Base-by-base conservation (phyloP, 2,113 vertebrate species). In the Brienomyrus brachyistius region DNA sequence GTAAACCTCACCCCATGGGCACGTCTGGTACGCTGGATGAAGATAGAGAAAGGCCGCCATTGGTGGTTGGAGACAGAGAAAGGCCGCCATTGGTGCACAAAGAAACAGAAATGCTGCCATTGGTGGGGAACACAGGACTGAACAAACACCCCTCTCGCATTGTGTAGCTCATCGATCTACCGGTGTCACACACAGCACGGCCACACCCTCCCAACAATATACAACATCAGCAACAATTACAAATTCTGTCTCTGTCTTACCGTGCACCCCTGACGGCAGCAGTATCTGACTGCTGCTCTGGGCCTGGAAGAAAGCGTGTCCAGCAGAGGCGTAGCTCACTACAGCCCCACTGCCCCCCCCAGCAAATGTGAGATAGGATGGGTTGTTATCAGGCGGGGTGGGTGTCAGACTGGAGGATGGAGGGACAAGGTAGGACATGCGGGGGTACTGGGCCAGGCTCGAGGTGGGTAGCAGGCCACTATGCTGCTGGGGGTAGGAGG, bases 331-430 rank as follows among this genome's bases (percentile, higher is more conserved):
- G 23, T 93, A 97, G 52, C 93, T 93, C 90, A 95, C 21, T 7
- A 94, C 91, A 45, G 94, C 95, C 0, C 91, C 94, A 66, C 91
- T 94, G 27, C 92, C 94, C 8, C 94, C 92, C 0, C 94, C 93
- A 17, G 92, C 95, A 17, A 96, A 92, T 0, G 95, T 6, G 4
- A 97, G 92, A 87, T 97, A 97, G 59, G 94, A 92, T 3, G 94
- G 17, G 35, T 93, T 94, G 56, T 94, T 45, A 31, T 95, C 93
- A 0, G 92, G 91, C 4, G 94, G 90, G 0, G 96, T 95, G 21
- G 96, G 95, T 3, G 95, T 92, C 86, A 97, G 94, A 86, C 90
- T 94, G 0, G 95, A 94, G 51, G 95, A 95, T 48, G 95, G 91
- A 51, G 95, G 91, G 84, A 92, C 94, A 4, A 96, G 95, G 90